Conservation (phyloP, 2,888 invertebrate genomes). For the Anoplius nigerrimus region DNA sequence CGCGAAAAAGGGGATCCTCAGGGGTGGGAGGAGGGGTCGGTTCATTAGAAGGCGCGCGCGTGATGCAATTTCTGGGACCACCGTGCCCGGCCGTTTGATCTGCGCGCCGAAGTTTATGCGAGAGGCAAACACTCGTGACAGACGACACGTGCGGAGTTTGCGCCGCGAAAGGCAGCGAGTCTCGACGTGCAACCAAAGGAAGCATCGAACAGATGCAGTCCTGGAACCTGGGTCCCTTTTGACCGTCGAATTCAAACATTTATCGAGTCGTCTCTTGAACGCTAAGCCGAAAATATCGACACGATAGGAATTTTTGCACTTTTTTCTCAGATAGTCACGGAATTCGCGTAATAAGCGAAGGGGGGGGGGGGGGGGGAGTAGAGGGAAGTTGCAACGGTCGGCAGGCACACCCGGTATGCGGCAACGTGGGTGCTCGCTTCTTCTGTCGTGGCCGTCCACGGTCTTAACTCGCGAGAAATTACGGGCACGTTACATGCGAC, state of each 20-base stretch:
- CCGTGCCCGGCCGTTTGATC: constrained; percentile 52
- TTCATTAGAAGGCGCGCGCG: constrained; percentile 15
- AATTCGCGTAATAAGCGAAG: not conserved
- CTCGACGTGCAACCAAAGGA: too few relatives aligned
- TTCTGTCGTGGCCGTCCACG: not conserved
- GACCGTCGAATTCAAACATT: too few relatives aligned
- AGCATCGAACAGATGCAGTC: too few relatives aligned
- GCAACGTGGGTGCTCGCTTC: not conserved
- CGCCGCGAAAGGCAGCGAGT: not conserved
- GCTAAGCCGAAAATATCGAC: too few relatives aligned
- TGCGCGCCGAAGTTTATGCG: constrained; percentile 43
- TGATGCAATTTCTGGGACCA: constrained; percentile 47
- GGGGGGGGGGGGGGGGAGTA: constrained; percentile 1
- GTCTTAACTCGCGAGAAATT: constrained; percentile 8
- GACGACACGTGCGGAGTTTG: constrained; percentile 37
- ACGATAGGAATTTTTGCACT: too few relatives aligned
- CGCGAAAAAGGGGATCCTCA: not conserved
- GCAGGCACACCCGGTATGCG: too few relatives aligned
- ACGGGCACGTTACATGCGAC: not conserved
- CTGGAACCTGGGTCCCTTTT: too few relatives aligned
- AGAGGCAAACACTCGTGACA: constrained; percentile 47
- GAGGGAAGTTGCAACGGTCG: too few relatives aligned
- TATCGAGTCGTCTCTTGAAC: too few relatives aligned
- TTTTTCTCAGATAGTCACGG: too few relatives aligned
- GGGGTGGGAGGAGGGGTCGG: not conserved